Percentiles rank a stretch among this genome's conserved stretches.
Evolutionary conservation across 1,140 invertebrate genomes (phyloP).

Genomic region (Hydropsyche tenuis): DNA sequence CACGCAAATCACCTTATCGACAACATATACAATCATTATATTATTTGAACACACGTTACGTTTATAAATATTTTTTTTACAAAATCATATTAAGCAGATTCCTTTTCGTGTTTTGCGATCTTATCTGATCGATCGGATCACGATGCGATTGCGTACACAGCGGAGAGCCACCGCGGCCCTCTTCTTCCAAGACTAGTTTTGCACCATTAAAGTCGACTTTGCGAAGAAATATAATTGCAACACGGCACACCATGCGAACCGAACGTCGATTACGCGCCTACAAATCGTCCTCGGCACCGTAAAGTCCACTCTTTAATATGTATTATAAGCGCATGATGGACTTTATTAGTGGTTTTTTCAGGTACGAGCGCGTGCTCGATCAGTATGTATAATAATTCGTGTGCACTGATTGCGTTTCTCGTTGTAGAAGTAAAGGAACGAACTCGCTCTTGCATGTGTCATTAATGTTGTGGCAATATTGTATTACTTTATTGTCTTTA

Average conservation of each 20-base stretch:
- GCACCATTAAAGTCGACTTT: constrained; percentile 18
- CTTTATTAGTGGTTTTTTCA: no score
- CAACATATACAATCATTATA: no score
- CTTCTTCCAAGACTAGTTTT: constrained; percentile 9
- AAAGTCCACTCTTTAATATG: no score
- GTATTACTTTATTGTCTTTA: constrained; percentile 32
- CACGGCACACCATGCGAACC: neutral
- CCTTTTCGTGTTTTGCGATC: no score
- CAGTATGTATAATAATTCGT: neutral
- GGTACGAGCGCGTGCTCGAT: no score
- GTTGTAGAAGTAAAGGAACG: constrained; percentile 21
- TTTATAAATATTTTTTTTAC: no score
- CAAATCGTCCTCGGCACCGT: neutral
- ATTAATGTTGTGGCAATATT: constrained; percentile 20
- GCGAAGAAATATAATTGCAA: constrained; percentile 24
- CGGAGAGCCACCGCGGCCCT: neutral
- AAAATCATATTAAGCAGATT: no score
- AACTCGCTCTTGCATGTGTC: constrained; percentile 32
- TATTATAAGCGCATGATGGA: no score
- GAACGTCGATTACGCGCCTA: neutral
- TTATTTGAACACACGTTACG: no score
- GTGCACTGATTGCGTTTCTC: constrained; percentile 12
- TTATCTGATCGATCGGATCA: no score
- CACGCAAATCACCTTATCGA: no score
- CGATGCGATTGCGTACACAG: neutral